Conservation (phyloP, 2,797 vertebrate species). For the Parambassis ranga region DNA sequence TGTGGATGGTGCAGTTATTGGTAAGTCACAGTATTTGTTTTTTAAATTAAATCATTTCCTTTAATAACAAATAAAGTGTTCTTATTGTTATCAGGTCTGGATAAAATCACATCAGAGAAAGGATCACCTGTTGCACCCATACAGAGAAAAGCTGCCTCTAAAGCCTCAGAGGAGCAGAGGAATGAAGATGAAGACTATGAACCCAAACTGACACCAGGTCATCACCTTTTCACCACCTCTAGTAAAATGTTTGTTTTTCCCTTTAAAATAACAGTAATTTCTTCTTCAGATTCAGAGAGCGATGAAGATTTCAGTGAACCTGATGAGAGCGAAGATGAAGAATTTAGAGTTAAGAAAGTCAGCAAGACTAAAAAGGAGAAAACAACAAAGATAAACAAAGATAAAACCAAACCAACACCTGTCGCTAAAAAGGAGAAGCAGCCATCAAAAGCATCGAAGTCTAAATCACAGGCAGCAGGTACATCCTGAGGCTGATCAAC, state of each 20-base stretch:
- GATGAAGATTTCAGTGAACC: conserved; percentile 80
- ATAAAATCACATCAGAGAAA: conserved; percentile 75
- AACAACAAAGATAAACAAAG: conserved; percentile 71
- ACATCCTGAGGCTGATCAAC: background rate
- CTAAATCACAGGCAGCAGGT: conserved; percentile 70
- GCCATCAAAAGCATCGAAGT: conserved; percentile 51
- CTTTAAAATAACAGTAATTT: background rate
- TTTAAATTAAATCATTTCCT: background rate
- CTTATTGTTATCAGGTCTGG: conserved; percentile 75
- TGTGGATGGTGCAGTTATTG: conserved; percentile 77
- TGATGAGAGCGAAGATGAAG: conserved; percentile 80
- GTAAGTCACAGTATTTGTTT: conserved; percentile 61
- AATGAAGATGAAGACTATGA: conserved; percentile 75
- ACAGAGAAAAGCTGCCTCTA: conserved; percentile 60
- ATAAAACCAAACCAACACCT: conserved; percentile 51
- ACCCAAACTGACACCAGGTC: conserved; percentile 67
- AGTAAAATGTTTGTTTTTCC: background rate
- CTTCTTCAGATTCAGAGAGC: conserved; percentile 73
- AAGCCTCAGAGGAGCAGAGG: conserved; percentile 47
- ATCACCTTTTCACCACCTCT: too few relatives aligned
- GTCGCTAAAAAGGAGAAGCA: conserved; percentile 70
- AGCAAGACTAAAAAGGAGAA: conserved; percentile 73
- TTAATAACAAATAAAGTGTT: background rate
- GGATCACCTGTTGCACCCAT: background rate
- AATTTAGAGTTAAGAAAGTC: conserved; percentile 78